Base-by-base conservation (phyloP, 2,797 vertebrate species). In the Gallinago stenura region DNA sequence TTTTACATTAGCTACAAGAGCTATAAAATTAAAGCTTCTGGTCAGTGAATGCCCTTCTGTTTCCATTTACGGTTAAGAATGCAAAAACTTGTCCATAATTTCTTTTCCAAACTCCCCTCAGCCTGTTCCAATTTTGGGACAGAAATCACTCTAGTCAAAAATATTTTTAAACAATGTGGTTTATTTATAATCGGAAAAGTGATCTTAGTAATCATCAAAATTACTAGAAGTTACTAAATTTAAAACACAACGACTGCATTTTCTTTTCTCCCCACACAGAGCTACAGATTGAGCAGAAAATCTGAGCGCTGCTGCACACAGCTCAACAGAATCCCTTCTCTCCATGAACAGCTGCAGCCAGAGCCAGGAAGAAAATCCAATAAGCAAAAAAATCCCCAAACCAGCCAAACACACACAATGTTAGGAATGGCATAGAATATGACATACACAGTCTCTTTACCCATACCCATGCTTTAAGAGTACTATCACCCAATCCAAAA, bases 1-100 rank as follows among this genome's bases (percentile, higher is more conserved):
- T 87, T 93, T 90, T 83, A 25, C 43, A 85, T 87, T 75, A 94
- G 68, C 60, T 87, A 54, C n/a, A 87, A 58, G 53, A 89, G 64
- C 75, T 90, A 77, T 21, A 89, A 89, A 95, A 91, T 83, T 65
- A 75, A 87, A 90, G 73, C 61, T 90, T 85, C 91, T 93, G 94
- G 94, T 79, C 90, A 92, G 77, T 93, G 73, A 88, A 72, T 91
- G 82, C 80, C 89, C 87, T 91, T 96, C 84, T 96, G 93, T 95
- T 97, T 95, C 95, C 96, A 96, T 95, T 97, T 97, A 97, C 3
- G 30, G 91, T 95, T 96, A 97, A 95, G 93, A 96, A 97, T 92
- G 90, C 57, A 85, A 94, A 95, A 95, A 69, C 66, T 70, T 82
- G 70, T 91, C 56, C 15, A 8, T 83, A 90, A 95, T 95, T 97